Evolutionary conservation across 2,888 invertebrate species (phyloP), one percentile per base, ranked within the genome.

Genomic region (Clusia tigrina): DNA sequence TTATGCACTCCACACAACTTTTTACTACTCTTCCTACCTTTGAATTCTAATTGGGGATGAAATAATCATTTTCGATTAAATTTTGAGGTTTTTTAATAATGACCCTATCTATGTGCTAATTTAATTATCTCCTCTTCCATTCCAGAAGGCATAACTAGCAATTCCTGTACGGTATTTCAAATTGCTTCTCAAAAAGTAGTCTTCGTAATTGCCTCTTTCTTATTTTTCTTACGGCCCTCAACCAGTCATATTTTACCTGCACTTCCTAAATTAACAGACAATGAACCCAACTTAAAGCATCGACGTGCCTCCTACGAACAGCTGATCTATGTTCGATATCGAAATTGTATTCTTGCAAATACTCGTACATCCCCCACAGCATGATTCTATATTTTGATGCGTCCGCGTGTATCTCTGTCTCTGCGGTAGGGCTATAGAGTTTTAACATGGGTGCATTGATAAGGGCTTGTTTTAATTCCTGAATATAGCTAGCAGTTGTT

Each of bases 341-440:
- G n/a, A 15, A 42, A 42, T 42, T n/a, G 42, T 42, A 42, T 3
- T 6, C 10, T 17, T 42, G 42, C n/a, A 42, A n/a, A 42, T 42
- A 63, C n/a, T n/a, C n/a, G n/a, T n/a, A 55, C 2, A 63, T 24
- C 15, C 56, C 60, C 63, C 63, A 63, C 32, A 55, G 63, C 10
- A 70, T 65, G 6, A 71, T 58, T 61, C 62, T 62, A 26, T 59
- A 25, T 48, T 58, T 69, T 24, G 66, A 64, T n/a, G 68, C 69
- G 38, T 73, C 71, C 2, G 71, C 62, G 51, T 70, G 69, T 3
- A 71, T 32, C 38, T 71, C 70, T 5, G 70, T 71, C 37, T 24
- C 23, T 0, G 69, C 67, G 22, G 46, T 61, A 5, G 63, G 63
- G 2, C 64, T 48, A 62, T 61, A 73, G 24, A 71, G 51, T 20